Conservation (phyloP, 2,797 vertebrate species). For the Orestias chungarensis region DNA sequence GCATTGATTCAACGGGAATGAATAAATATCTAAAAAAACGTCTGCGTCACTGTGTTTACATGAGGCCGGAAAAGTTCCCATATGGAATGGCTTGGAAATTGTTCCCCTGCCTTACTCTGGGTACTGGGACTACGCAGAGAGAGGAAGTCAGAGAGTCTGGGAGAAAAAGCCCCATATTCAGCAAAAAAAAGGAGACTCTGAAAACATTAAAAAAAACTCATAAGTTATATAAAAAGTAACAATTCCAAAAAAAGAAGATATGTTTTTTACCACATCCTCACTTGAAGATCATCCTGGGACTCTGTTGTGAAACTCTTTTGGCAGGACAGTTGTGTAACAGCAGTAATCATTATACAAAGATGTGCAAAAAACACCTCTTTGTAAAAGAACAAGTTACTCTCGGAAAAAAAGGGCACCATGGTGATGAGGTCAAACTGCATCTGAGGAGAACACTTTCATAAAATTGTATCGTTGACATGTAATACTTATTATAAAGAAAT, state of each 20-base stretch:
- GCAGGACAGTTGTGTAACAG: neutral
- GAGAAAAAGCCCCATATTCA: constrained; percentile 53
- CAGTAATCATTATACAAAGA: constrained; percentile 1
- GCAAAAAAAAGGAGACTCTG: constrained; percentile 54
- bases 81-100: constrained; percentile 43
- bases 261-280: neutral
- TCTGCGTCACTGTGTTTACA: constrained; percentile 24
- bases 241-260: neutral
- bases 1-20: constrained; percentile 8
- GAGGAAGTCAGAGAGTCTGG: constrained; percentile 55
- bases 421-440: neutral
- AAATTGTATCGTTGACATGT: neutral
- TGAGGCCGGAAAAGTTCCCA: constrained; percentile 41
- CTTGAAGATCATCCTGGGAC: neutral
- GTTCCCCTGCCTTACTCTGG: constrained; percentile 40
- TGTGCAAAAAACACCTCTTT: neutral
- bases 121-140: constrained; percentile 43
- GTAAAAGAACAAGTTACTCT: neutral
- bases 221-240: constrained; percentile 28
- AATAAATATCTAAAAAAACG: constrained; percentile 7
- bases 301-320: neutral
- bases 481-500: neutral
- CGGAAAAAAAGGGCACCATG: neutral
- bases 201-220: constrained; percentile 45
- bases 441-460: neutral